Percentiles rank a stretch among this genome's conserved stretches.
These are phyloP conservation scores for Sciurus carolinensis DNA, from an alignment of 2,797 vertebrate species.

Conservation along the genomic window DNA sequence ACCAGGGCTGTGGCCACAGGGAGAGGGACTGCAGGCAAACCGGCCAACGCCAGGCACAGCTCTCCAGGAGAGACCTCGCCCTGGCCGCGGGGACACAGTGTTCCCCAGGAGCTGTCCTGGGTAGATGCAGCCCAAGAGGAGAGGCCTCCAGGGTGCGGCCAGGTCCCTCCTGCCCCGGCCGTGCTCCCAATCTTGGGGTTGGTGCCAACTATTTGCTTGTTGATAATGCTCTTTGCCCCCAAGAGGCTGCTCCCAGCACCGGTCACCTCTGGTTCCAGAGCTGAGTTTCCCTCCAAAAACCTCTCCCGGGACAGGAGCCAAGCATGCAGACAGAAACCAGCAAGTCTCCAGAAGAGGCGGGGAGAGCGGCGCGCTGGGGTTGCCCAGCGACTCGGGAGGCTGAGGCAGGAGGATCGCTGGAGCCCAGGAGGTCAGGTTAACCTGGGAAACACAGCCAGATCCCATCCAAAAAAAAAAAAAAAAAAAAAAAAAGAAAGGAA, in stretches of 20 bases:
- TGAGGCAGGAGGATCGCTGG: not conserved
- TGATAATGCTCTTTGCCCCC: not conserved
- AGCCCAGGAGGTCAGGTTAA: not conserved
- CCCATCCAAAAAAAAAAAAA: not conserved
- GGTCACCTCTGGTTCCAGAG: not conserved
- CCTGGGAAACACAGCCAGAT: not conserved
- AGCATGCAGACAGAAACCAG: not conserved
- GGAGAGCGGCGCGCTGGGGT: not conserved
- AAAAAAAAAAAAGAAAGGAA: not conserved
- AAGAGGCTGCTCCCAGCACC: not conserved
- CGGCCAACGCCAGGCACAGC: not conserved
- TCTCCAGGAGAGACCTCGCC: not conserved
- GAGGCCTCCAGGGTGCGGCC: not conserved
- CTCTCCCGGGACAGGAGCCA: not conserved
- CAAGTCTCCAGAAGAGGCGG: not conserved
- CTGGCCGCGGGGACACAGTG: conserved; percentile 24
- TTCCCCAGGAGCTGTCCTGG: conserved; percentile 7
- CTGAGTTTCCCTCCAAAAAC: not conserved
- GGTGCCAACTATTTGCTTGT: not conserved
- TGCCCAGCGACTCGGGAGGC: not conserved
- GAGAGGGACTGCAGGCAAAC: not conserved
- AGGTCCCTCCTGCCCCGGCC: not conserved
- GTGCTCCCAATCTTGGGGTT: not conserved
- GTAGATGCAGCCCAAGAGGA: not conserved
- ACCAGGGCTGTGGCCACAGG: conserved; percentile 31